Evolutionary conservation across 2,888 invertebrate species (phyloP).

Genomic region (Drosophila pseudotalamancana): DNA sequence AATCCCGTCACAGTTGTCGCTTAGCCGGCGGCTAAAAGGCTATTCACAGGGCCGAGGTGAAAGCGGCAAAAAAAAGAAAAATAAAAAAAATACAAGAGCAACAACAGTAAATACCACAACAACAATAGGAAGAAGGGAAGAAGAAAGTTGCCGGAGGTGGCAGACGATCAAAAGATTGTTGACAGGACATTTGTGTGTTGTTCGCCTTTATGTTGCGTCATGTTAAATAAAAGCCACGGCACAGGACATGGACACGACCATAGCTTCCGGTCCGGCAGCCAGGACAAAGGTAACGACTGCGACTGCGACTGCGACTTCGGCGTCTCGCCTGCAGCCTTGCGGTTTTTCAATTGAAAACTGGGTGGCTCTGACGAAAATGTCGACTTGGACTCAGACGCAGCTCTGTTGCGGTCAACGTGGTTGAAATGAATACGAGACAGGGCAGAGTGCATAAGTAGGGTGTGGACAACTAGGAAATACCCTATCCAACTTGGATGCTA

Average conservation of each 20-base stretch:
- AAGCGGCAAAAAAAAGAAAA: constrained; percentile 15
- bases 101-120: constrained; percentile 1
- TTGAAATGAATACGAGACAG: constrained; percentile 60
- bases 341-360: constrained; percentile 76
- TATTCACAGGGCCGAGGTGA: constrained; percentile 42
- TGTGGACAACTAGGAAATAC: too few relatives aligned
- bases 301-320: constrained; percentile 8
- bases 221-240: constrained; percentile 75
- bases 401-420: constrained; percentile 51
- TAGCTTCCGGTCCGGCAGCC: constrained; percentile 63
- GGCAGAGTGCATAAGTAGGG: too few relatives aligned
- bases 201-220: constrained; percentile 74
- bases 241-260: constrained; percentile 54
- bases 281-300: constrained; percentile 11
- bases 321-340: constrained; percentile 62
- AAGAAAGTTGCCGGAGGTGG: constrained; percentile 37
- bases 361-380: constrained; percentile 17
- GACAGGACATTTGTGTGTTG: constrained; percentile 65
- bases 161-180: constrained; percentile 62
- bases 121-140: neutral
- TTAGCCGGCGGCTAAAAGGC: constrained; percentile 64
- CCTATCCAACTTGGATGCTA: too few relatives aligned
- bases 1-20: constrained; percentile 50
- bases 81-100: neutral
- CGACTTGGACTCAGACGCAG: constrained; percentile 17